A percentile compares a stretch with the other conserved stretches of the same genome.
phyloP scores from a whole-genome alignment of 2,113 vertebrate genomes.

The Xenotilapia longispinis region DNA sequence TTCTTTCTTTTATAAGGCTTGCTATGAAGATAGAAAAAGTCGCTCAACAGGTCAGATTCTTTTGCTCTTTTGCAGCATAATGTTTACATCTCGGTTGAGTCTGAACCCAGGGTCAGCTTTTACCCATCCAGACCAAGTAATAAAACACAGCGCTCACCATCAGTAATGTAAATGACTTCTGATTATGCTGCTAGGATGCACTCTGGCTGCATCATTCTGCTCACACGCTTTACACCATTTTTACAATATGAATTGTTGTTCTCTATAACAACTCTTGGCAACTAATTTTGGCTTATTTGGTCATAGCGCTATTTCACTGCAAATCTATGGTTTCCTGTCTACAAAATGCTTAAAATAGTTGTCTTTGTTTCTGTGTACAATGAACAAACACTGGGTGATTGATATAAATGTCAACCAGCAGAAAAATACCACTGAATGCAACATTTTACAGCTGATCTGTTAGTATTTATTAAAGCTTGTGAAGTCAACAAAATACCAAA shows the following conservation, averaged over 20 bases:
- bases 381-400: background rate
- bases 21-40: background rate
- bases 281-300: background rate
- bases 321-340: conserved; percentile 4
- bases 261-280: background rate
- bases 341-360: background rate
- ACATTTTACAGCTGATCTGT: background rate
- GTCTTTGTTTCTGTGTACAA: background rate
- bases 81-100: background rate
- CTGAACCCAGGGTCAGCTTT: background rate
- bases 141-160: background rate
- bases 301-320: background rate
- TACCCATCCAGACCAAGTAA: background rate
- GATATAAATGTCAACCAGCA: background rate
- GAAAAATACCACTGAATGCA: background rate
- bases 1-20: background rate
- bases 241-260: background rate
- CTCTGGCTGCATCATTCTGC: background rate
- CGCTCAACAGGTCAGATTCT: background rate
- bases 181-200: background rate
- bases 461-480: background rate
- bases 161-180: background rate
- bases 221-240: background rate
- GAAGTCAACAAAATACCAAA: background rate
- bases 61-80: background rate